A percentile compares a stretch with the other conserved stretches of the same genome.
Conservation (phyloP, 2,888 invertebrate species). For the Athalia rosae region DNA sequence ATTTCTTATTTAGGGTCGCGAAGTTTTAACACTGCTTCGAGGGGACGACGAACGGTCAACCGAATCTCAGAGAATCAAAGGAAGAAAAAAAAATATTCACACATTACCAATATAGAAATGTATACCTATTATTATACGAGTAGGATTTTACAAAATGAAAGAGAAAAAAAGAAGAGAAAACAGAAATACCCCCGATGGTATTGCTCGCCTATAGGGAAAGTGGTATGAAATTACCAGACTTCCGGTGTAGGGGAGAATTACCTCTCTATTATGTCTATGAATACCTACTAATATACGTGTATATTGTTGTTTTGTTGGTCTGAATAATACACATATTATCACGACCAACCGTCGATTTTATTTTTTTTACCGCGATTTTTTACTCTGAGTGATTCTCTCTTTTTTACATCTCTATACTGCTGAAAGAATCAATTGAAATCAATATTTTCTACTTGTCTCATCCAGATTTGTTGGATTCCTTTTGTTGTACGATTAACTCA, state of each 20-base stretch:
- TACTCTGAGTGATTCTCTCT: too few species aligned
- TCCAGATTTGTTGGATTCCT: too few species aligned
- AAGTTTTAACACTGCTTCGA: background rate
- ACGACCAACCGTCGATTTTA: too few species aligned
- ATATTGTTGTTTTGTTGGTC: too few species aligned
- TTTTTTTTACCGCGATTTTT: too few species aligned
- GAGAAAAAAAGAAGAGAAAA: slow-evolving; percentile 42
- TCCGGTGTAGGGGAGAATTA: slow-evolving; percentile 55
- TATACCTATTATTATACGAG: slow-evolving; percentile 44
- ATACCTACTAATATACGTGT: too few species aligned
- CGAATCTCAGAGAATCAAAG: slow-evolving; percentile 38
- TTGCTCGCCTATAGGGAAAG: slow-evolving; percentile 45
- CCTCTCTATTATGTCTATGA: slow-evolving; percentile 31
- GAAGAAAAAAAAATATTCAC: slow-evolving; percentile 28
- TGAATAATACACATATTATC: too few species aligned
- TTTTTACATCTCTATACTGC: too few species aligned
- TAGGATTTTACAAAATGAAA: slow-evolving; percentile 49
- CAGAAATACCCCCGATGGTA: slow-evolving; percentile 47
- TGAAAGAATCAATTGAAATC: too few species aligned
- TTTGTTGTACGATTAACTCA: too few species aligned
- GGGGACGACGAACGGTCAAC: too few species aligned
- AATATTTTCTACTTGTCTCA: too few species aligned
- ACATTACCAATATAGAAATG: slow-evolving; percentile 16
- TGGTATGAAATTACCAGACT: slow-evolving; percentile 63
- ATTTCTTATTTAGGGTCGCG: slow-evolving; percentile 33